phyloP scores from a whole-genome alignment of 2,797 vertebrate genomes.

The Peromyscus melanophrys region DNA sequence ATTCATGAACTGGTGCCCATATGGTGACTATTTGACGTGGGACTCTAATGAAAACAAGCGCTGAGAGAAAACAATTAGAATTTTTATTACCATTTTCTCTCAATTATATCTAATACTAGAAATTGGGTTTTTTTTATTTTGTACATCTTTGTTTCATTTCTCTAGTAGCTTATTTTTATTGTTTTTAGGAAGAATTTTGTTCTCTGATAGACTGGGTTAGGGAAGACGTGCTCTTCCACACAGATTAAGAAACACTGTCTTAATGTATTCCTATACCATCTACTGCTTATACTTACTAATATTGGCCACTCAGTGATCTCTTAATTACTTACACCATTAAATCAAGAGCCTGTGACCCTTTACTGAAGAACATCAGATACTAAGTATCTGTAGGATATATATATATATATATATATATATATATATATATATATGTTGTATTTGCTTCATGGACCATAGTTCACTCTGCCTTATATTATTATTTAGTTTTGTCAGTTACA shows the following conservation, averaged over 20 bases:
- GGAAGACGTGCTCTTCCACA: not conserved
- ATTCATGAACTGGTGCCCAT: not conserved
- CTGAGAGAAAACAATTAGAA: not conserved
- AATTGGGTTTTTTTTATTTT: not conserved
- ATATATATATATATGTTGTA: not conserved
- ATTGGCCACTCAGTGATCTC: not conserved
- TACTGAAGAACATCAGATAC: not conserved
- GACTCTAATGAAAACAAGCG: not conserved
- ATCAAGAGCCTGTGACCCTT: not conserved
- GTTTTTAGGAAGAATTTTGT: not conserved
- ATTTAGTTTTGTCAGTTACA: conserved; percentile 51
- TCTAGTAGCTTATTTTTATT: conserved; percentile 51
- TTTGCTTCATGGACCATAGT: not conserved
- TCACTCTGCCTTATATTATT: not conserved
- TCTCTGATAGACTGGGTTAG: not conserved
- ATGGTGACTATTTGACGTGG: not conserved
- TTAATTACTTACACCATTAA: conserved; percentile 35
- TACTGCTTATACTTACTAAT: not conserved
- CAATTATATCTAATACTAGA: conserved; percentile 11
- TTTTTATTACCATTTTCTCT: conserved; percentile 46
- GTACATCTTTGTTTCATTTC: not conserved
- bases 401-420: too few relatives aligned
- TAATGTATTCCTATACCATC: not conserved
- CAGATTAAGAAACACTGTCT: not conserved
- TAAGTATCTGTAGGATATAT: not conserved